These are phyloP conservation scores for Triops cancriformis DNA, from an alignment of 1,140 invertebrate species.

Conservation along the genomic window DNA sequence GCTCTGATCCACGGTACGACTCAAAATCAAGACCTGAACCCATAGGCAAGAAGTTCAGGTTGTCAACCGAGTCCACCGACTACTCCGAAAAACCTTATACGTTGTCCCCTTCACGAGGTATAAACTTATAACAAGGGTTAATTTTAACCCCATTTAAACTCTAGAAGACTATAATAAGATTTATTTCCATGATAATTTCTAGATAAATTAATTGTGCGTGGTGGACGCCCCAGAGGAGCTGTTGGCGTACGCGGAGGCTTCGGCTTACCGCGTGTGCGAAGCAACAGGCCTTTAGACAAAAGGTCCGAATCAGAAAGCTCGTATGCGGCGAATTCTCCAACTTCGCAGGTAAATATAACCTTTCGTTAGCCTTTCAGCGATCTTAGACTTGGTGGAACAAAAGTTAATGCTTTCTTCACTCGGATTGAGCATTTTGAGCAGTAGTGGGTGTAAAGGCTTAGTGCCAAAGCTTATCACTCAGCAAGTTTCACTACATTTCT, in stretches of 20 bases:
- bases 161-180: not conserved
- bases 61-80: not conserved
- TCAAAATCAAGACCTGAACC: not conserved
- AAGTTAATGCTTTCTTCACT: too few species aligned
- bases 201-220: not conserved
- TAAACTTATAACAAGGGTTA: not conserved
- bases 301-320: not conserved
- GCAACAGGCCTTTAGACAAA: not conserved
- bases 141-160: too few species aligned
- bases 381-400: too few species aligned
- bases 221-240: not conserved
- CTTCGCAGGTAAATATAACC: not conserved
- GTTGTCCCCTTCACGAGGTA: not conserved
- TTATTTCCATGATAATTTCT: not conserved
- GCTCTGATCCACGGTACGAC: not conserved
- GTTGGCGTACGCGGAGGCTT: not conserved
- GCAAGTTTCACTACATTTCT: too few species aligned
- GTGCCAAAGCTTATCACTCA: too few species aligned
- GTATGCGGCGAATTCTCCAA: not conserved
- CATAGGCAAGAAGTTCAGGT: not conserved
- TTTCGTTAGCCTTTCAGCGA: too few species aligned
- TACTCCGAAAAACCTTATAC: not conserved
- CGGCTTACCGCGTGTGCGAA: not conserved
- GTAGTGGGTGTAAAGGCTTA: too few species aligned
- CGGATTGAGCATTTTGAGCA: too few species aligned